Evolutionary conservation across 1,140 invertebrate genomes (phyloP), one percentile per base, ranked within the genome.

Genomic region (Lordiphosa collinella): DNA sequence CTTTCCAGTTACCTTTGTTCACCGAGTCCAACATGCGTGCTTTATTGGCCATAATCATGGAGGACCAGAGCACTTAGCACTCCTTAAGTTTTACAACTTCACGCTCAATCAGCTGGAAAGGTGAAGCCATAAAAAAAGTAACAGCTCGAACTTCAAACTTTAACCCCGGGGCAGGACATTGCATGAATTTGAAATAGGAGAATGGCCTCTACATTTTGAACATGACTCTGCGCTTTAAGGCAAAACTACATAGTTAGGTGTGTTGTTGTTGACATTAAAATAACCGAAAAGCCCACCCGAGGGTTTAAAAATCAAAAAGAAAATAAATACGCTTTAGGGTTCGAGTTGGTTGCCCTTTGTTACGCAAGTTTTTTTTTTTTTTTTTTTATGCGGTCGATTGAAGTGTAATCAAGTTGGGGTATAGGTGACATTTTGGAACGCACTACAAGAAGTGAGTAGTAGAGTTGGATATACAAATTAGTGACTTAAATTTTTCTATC

Each of bases 11-110:
- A 13, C 10, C n/a, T 29, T 25, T 11, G 11, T 5, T 3, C 25
- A 29, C 36, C 38, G 36, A 18, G 40, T 29, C 43, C 43, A 38
- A 63, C 59, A 56, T 62, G 61, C 47, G 55, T 84, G 59, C 54
- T 82, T 84, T 78, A 84, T 82, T 55, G 72, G 51, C 73, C 68
- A 65, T 82, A 78, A 78, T 73, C 67, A 53, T 50, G 12, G 40
- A 36, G 32, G 36, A 44, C 31, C 38, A 13, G 12, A 35, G 68
- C 78, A 85, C 78, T 84, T 84, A 78, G 79, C 79, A 84, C 79
- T 84, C 79, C 78, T 84, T 85, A 84, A 84, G 73, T 84, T 84
- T 82, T 62, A 82, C 79, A 84, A 84, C 78, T 84, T 82, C 68
- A 84, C 78, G 79, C 78, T 72, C 78, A 82, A 85, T 82, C 59